Evolutionary conservation across 2,888 invertebrate genomes (phyloP).

Genomic region (Xanthia icteritia): DNA sequence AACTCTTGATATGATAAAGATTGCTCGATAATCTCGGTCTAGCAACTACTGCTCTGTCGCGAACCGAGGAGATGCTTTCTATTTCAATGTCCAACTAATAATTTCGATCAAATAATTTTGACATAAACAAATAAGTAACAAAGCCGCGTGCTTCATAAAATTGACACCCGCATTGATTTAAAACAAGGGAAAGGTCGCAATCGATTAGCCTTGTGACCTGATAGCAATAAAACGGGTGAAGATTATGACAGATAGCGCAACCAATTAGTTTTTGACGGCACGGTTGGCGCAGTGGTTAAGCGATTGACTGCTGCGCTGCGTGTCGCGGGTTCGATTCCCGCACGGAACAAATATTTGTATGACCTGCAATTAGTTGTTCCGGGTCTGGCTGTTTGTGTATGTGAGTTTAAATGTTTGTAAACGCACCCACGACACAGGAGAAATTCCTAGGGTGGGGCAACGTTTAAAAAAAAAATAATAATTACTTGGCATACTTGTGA

Average conservation of each 20-base stretch:
- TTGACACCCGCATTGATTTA: conserved; percentile 53
- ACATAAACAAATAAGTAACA: not conserved
- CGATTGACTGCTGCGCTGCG: too few species aligned
- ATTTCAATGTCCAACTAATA: not conserved
- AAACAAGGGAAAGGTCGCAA: conserved; percentile 39
- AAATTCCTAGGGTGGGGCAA: too few species aligned
- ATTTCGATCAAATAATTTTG: not conserved
- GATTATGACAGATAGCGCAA: conserved; percentile 50
- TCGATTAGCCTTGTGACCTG: conserved; percentile 56
- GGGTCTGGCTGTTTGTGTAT: too few species aligned
- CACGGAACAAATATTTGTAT: too few species aligned
- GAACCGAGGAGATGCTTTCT: not conserved
- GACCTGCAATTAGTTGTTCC: too few species aligned
- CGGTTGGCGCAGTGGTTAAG: too few species aligned
- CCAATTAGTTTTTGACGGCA: too few species aligned
- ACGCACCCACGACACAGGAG: too few species aligned
- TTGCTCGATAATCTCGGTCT: not conserved
- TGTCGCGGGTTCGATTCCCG: too few species aligned
- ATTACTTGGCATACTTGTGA: conserved; percentile 9
- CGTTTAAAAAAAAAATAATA: too few species aligned
- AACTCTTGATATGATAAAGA: not conserved
- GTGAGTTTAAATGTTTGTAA: too few species aligned
- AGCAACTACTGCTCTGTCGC: too few species aligned
- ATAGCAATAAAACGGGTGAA: conserved; percentile 50
- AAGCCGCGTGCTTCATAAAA: conserved; percentile 42